phyloP scores from a whole-genome alignment of 2,888 invertebrate species.

The Drosophila neotestacea region DNA sequence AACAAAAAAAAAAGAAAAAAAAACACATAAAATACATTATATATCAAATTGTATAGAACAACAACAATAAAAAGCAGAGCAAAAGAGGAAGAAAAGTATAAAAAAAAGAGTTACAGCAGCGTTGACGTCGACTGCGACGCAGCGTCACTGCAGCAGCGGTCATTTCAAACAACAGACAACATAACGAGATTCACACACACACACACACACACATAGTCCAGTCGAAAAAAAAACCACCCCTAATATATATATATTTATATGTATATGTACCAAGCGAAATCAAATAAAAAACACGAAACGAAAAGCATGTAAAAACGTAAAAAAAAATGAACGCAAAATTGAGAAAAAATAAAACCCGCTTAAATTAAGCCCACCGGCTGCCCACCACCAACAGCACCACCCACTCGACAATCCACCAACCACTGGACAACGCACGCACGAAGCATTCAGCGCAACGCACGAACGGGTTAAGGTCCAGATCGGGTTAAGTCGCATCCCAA shows the following conservation, averaged over 20 bases:
- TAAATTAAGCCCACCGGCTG: slow-evolving; percentile 79
- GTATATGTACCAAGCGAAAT: slow-evolving; percentile 55
- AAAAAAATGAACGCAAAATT: slow-evolving; percentile 68
- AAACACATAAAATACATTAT: slow-evolving; percentile 65
- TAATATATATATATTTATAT: slow-evolving; percentile 25
- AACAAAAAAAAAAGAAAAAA: background rate
- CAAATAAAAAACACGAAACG: slow-evolving; percentile 75
- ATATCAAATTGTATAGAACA: slow-evolving; percentile 62
- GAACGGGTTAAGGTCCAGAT: slow-evolving; percentile 76
- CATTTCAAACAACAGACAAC: slow-evolving; percentile 80
- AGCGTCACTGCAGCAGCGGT: slow-evolving; percentile 62
- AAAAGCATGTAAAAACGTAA: slow-evolving; percentile 61
- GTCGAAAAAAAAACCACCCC: slow-evolving; percentile 56
- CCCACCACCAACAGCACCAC: slow-evolving; percentile 36
- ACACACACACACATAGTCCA: slow-evolving; percentile 42
- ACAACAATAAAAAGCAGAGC: slow-evolving; percentile 7
- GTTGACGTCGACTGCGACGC: slow-evolving; percentile 51
- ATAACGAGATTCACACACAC: slow-evolving; percentile 76
- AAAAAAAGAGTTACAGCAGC: slow-evolving; percentile 65
- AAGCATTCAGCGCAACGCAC: slow-evolving; percentile 54
- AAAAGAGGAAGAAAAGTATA: slow-evolving; percentile 42
- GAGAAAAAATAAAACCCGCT: slow-evolving; percentile 82
- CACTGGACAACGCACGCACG: slow-evolving; percentile 75
- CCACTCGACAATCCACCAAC: slow-evolving; percentile 43
- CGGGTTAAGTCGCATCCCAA: background rate